Evolutionary conservation across 2,113 vertebrate species (phyloP).

Genomic region (Tyrannus savana): DNA sequence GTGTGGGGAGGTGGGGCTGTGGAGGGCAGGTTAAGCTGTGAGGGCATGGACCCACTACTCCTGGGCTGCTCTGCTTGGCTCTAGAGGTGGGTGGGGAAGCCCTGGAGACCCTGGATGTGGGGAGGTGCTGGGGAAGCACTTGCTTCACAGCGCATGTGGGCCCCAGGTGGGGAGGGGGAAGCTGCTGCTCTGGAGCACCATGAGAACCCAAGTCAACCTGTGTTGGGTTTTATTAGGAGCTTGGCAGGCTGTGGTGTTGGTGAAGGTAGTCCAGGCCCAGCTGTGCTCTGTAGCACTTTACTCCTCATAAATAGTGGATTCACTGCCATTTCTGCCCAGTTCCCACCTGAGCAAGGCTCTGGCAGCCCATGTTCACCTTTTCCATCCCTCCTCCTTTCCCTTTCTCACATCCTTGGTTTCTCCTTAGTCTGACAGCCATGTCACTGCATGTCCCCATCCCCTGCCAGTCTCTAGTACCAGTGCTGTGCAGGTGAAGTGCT

Average conservation of each 20-base stretch:
- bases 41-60: not conserved
- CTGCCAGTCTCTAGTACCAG: not conserved
- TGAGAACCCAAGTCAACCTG: slow-evolving; percentile 13
- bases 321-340: slow-evolving; percentile 9
- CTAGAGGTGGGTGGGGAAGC: not conserved
- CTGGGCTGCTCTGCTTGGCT: not conserved
- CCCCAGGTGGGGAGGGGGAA: not conserved
- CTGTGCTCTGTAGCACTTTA: slow-evolving; percentile 39
- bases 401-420: not conserved
- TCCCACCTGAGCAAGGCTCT: slow-evolving; percentile 3
- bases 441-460: not conserved
- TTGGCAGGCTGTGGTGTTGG: slow-evolving; percentile 38
- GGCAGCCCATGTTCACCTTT: not conserved
- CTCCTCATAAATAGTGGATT: slow-evolving; percentile 52
- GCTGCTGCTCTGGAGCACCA: not conserved
- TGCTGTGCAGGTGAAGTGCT: not conserved
- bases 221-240: slow-evolving; percentile 48
- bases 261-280: slow-evolving; percentile 50
- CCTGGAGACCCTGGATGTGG: not conserved
- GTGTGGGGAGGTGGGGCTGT: not conserved
- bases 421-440: not conserved
- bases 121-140: not conserved
- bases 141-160: not conserved
- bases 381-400: not conserved
- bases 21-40: not conserved